phyloP scores from a whole-genome alignment of 2,113 vertebrate genomes.

The Alaudala cheleensis region DNA sequence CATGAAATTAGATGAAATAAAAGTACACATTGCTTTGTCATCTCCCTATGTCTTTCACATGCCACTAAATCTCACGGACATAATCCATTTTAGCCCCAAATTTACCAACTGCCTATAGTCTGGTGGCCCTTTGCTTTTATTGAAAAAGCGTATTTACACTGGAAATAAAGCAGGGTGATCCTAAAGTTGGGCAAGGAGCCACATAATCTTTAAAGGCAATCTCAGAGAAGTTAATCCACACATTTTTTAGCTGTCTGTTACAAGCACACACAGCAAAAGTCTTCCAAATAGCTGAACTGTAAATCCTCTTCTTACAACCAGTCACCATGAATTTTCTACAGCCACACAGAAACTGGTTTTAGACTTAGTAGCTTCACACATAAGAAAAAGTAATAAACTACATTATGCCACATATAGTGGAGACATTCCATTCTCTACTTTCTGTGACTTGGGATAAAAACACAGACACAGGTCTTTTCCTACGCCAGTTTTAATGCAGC shows the following conservation, averaged over 20 bases:
- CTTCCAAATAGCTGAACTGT: background rate
- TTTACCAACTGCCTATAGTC: background rate
- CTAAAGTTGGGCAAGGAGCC: background rate
- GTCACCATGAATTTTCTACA: background rate
- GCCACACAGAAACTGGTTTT: background rate
- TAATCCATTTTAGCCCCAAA: background rate
- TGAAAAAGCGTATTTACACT: background rate
- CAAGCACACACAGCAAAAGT: background rate
- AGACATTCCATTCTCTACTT: background rate
- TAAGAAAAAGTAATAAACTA: background rate
- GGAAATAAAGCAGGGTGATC: background rate
- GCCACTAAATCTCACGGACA: background rate
- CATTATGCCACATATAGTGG: background rate
- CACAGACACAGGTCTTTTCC: background rate
- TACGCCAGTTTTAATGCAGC: background rate
- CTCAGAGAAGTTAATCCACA: background rate
- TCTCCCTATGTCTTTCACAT: background rate
- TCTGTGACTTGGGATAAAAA: background rate
- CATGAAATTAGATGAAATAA: background rate
- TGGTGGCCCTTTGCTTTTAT: background rate
- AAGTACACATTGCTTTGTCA: background rate
- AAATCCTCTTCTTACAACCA: background rate
- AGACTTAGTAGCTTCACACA: background rate
- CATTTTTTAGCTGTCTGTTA: background rate
- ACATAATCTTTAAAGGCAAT: background rate